Evolutionary conservation across 2,113 vertebrate genomes (phyloP), one percentile per base, ranked within the genome.

Genomic region (Cettia cetti): DNA sequence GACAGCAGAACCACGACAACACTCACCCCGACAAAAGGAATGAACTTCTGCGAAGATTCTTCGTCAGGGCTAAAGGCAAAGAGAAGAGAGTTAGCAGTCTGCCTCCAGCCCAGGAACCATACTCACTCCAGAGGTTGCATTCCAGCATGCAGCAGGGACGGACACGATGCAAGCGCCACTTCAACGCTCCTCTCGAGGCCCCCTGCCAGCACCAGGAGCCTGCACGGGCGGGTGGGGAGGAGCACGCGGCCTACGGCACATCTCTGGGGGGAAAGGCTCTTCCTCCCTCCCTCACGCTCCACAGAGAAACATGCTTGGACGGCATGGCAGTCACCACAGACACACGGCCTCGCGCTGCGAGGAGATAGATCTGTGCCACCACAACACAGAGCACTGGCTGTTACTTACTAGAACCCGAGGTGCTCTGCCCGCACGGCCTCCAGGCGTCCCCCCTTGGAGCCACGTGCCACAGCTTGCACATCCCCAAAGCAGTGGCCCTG

Each of bases 31-130:
- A 99, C 98, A 64, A 99, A 99, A 37, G 99, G 99, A 96, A 99
- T 99, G 97, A 99, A 99, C 92, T 99, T 99, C 98, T 99, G 99
- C 11, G 99, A 99, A 5, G 99, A 99, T 90, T 99, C 99, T 97
- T 99, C 99, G 1, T 99, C 99, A 17, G 99, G 99, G 98, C 99
- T 99, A 96, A 69, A 96, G 79, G 64, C 35, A 97, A 97, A 86
- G 71, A 87, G 63, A 94, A 92, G 82, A 96, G 52, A 94, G 49
- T 35, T 89, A 97, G 57, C 18, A 35, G 69, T 50, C 68, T 21
- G 78, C 47, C 79, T 59, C 27, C 33, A 24, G 12, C 8, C 10
- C 0, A 0, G 47, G 54, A 57, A 49, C 47, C 54, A 59, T 66
- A 56, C 75, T 93, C 89, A 54, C 86, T 83, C 44, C 16, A 53